Conservation (phyloP, 2,113 vertebrate species). For the Aptenodytes forsteri region DNA sequence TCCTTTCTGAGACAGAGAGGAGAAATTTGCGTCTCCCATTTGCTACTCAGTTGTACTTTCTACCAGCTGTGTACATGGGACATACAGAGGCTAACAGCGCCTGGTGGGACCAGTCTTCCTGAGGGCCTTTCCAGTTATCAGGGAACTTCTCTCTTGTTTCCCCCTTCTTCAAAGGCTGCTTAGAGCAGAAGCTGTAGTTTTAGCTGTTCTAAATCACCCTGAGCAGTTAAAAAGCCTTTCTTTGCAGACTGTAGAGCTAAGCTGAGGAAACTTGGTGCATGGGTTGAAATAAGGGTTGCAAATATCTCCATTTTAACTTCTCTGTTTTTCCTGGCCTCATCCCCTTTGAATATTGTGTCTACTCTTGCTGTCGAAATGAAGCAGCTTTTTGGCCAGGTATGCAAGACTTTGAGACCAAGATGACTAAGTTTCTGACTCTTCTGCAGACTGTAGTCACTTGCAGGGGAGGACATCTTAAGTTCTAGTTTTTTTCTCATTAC, state of each 20-base stretch:
- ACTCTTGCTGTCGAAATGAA: neutral
- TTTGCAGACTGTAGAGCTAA: neutral
- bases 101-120: neutral
- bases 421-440: neutral
- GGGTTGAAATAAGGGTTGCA: neutral
- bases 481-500: neutral
- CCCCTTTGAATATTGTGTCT: neutral
- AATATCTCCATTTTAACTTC: neutral
- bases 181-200: neutral
- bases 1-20: neutral
- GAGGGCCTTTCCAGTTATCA: neutral
- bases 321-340: neutral
- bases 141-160: neutral
- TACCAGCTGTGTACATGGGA: neutral
- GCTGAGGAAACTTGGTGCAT: neutral
- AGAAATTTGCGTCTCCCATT: neutral
- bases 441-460: neutral
- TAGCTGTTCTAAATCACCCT: neutral
- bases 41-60: neutral
- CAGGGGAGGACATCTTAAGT: neutral
- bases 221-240: neutral
- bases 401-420: neutral
- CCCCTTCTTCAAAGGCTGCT: neutral
- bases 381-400: neutral
- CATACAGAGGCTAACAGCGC: neutral